Conservation (phyloP, 2,888 invertebrate species). For the Proisotoma minuta region DNA sequence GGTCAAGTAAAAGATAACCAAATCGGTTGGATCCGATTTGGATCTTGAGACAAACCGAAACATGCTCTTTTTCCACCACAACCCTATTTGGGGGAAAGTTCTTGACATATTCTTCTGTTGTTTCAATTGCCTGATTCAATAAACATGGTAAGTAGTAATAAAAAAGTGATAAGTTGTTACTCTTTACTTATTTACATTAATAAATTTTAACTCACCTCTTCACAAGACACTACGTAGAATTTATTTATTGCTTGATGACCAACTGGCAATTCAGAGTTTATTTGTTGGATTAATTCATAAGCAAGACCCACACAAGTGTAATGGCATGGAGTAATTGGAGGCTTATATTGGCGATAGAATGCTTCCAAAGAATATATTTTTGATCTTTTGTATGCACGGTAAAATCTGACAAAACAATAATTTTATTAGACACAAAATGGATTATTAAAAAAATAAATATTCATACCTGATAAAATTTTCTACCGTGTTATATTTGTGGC, state of each 20-base stretch:
- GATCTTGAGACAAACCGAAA: constrained; percentile 71
- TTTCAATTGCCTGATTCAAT: constrained; percentile 51
- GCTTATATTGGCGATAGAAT: constrained; percentile 71
- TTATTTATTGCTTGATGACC: constrained; percentile 64
- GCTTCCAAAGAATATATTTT: constrained; percentile 62
- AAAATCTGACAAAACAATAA: constrained; percentile 58
- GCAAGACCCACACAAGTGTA: constrained; percentile 87
- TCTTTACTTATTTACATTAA: not conserved
- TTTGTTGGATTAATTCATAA: constrained; percentile 67
- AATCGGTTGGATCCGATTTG: constrained; percentile 60
- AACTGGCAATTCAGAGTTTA: constrained; percentile 59
- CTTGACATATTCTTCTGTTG: constrained; percentile 53
- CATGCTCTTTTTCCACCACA: constrained; percentile 79
- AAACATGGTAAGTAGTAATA: not conserved
- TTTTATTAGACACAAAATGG: constrained; percentile 7
- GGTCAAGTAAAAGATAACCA: constrained; percentile 78
- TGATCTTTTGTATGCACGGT: constrained; percentile 57
- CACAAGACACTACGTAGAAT: constrained; percentile 76
- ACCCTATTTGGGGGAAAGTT: constrained; percentile 50
- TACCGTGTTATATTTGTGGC: constrained; percentile 83
- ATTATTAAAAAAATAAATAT: constrained; percentile 9
- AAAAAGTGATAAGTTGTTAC: not conserved
- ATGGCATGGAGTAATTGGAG: constrained; percentile 70
- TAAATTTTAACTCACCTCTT: constrained; percentile 60
- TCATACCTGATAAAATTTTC: constrained; percentile 68